These are phyloP conservation scores for Vanacampus margaritifer DNA, from an alignment of 2,113 vertebrate species.

Conservation along the genomic window DNA sequence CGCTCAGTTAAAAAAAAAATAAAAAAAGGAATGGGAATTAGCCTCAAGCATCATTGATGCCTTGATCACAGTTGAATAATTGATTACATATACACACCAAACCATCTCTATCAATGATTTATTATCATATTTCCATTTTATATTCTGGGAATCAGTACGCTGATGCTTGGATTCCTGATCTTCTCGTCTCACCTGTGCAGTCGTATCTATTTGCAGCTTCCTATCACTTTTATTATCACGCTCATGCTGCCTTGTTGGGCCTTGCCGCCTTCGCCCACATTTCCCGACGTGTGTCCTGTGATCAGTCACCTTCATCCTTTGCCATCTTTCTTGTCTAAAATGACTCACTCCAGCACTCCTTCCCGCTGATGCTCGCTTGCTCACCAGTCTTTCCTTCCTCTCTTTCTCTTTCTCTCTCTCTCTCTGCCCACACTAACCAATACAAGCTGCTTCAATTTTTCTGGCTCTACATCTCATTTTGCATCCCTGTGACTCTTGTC, in stretches of 20 bases:
- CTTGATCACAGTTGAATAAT: slow-evolving; percentile 26
- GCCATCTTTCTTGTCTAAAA: slow-evolving; percentile 16
- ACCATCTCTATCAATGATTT: slow-evolving; percentile 7
- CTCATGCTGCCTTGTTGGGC: slow-evolving; percentile 9
- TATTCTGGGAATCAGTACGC: slow-evolving; percentile 21
- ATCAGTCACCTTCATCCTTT: slow-evolving; percentile 20
- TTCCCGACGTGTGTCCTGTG: slow-evolving; percentile 27
- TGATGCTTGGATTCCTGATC: slow-evolving; percentile 27
- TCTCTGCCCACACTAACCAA: slow-evolving; percentile 4
- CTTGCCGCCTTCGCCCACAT: slow-evolving; percentile 38
- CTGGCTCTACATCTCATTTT: slow-evolving; percentile 4
- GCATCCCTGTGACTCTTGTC: neutral
- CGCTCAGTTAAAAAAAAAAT: neutral
- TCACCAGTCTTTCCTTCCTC: slow-evolving; percentile 10
- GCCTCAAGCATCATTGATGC: slow-evolving; percentile 21
- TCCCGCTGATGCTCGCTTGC: slow-evolving; percentile 17
- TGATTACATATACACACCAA: slow-evolving; percentile 2
- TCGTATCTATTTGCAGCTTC: slow-evolving; percentile 31
- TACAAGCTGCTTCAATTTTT: neutral
- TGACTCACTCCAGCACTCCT: slow-evolving; percentile 27
- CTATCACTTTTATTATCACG: slow-evolving; percentile 18
- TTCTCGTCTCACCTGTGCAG: slow-evolving; percentile 40
- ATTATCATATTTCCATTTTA: slow-evolving; percentile 14
- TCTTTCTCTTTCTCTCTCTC: slow-evolving; percentile 4
- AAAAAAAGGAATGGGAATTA: slow-evolving; percentile 27